Percentiles rank a stretch among this genome's conserved stretches.
phyloP scores from a whole-genome alignment of 1,140 invertebrate genomes.

The Euglossa dilemma region DNA sequence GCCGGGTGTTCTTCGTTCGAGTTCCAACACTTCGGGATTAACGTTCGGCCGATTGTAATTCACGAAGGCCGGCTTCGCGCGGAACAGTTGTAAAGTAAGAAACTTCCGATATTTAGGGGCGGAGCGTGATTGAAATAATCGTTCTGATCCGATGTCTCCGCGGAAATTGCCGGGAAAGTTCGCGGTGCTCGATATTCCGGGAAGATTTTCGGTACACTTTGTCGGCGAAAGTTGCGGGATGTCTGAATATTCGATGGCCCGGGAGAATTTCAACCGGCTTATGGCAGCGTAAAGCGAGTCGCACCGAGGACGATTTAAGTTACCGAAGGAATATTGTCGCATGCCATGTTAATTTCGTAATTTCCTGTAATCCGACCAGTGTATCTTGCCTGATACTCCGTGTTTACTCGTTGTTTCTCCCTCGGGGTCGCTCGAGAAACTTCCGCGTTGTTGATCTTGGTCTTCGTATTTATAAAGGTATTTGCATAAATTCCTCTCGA shows the following conservation, averaged over 20 bases:
- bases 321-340: neutral
- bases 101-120: constrained; percentile 17
- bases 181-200: neutral
- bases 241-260: neutral
- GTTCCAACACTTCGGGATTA: neutral
- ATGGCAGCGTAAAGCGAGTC: neutral
- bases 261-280: neutral
- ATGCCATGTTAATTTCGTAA: neutral
- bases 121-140: constrained; percentile 27
- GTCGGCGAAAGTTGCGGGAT: neutral
- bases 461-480: too few relatives aligned
- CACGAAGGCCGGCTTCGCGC: neutral
- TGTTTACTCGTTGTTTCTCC: too few relatives aligned
- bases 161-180: neutral
- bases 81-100: constrained; percentile 13
- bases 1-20: neutral
- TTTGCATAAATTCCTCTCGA: too few relatives aligned
- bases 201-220: neutral
- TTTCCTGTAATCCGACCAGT: neutral
- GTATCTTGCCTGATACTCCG: too few relatives aligned
- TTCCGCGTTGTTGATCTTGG: too few relatives aligned
- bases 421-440: too few relatives aligned
- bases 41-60: neutral
- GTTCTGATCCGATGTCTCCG: neutral
- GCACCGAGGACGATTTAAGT: neutral